Evolutionary conservation across 2,797 vertebrate genomes (phyloP), one percentile per base, ranked within the genome.

Genomic region (Ciconia nigra): DNA sequence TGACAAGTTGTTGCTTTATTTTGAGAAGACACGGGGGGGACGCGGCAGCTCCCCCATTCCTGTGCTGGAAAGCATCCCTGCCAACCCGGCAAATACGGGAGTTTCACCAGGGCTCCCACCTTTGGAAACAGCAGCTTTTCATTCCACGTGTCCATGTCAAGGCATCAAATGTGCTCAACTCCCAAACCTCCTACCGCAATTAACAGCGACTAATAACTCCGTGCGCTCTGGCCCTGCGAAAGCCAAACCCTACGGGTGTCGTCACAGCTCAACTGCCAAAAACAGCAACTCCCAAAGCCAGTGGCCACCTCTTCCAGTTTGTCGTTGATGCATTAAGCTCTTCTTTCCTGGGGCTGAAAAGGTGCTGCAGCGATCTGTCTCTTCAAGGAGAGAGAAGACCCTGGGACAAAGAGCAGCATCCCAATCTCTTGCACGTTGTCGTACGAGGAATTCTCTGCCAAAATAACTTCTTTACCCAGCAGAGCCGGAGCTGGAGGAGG

Each of bases 381-480:
- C 6, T 11, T 39, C 67, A 4, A 4, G 76, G 46, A 9, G 19
- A 7, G 0, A 5, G 39, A 41, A 28, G 41, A 65, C 11, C 11
- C 29, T 4, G 20, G 47, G 7, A 29, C 8, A 11, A 5, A 1
- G 9, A 66, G 69, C 44, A 66, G 66, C 78, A 29, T 6, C 41
- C 41, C 29, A 1, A 13, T 1, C 58, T 41, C 87, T 15, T 0
- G 18, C 31, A 2, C 2, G 0, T 5, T 2, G 8, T 3, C 11
- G 0, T 3, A 29, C 0, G 2, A 49, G 44, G 44, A 63, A 84
- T 70, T 25, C 62, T 12, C 16, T 15, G 46, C 44, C 55, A 7
- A 10, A 61, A 17, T 1, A 6, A 46, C 9, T 9, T n/a, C 52
- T 73, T 69, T 5, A 35, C 15, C 3, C 11, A 3, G 2, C 6